Conservation (phyloP, 2,888 invertebrate species). For the Caenorhabditis zanzibari region DNA sequence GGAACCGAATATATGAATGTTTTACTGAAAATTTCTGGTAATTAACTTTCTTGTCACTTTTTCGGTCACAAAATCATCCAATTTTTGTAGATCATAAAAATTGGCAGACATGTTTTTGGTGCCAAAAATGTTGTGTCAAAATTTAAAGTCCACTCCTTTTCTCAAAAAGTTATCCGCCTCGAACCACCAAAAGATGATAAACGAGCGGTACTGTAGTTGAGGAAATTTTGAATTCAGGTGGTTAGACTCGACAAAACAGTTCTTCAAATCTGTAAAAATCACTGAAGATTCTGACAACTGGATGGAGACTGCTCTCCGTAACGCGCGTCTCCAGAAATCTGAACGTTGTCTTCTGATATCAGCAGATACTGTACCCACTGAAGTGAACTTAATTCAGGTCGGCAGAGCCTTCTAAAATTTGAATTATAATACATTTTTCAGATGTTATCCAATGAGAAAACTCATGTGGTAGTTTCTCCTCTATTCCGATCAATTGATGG, state of each 20-base stretch:
- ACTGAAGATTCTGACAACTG: conserved; percentile 72
- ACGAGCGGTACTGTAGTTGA: no score
- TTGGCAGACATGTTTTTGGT: no score
- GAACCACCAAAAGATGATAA: no score
- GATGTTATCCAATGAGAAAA: conserved; percentile 54
- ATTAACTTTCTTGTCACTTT: no score
- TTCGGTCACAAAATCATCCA: no score
- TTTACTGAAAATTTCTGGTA: no score
- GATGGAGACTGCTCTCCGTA: conserved; percentile 75
- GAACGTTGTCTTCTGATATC: conserved; percentile 85
- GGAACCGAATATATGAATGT: no score
- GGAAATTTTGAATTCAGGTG: conserved; percentile 72
- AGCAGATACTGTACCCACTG: conserved; percentile 89
- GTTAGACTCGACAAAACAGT: conserved; percentile 67
- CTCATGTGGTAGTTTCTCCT: conserved; percentile 55
- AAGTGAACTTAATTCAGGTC: conserved; percentile 35
- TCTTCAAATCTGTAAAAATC: conserved; percentile 63
- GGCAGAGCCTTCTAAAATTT: neutral
- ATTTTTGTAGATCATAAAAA: no score
- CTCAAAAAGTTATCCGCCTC: no score
- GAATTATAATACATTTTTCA: neutral
- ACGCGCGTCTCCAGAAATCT: conserved; percentile 84
- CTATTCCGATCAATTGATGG: conserved; percentile 58
- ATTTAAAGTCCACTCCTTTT: no score
- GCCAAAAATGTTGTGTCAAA: no score